Base-by-base conservation (phyloP, 2,888 invertebrate species). In the Cantharis lateralis region DNA sequence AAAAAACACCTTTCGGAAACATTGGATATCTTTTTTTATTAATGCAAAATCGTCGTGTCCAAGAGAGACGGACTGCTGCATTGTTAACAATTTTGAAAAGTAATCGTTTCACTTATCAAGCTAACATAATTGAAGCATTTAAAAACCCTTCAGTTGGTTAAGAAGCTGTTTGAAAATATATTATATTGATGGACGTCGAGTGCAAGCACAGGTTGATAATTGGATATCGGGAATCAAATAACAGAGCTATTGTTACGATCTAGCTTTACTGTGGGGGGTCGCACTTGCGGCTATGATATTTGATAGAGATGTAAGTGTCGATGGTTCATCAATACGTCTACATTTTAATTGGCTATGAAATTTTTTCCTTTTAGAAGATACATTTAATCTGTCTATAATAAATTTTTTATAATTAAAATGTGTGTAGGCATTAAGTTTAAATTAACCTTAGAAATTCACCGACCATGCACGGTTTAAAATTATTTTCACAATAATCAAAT, bases 211-310 rank as follows among this genome's bases (percentile, higher is more conserved):
- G 76, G 78, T 74, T 71, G 75, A 80, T 81, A 80, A 80, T 81
- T 79, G 80, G 79, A 71, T 80, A 77, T 80, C 73, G 75, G 80
- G 77, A 80, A 80, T 80, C 80, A 80, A 80, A 81, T 80, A 81
- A 81, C 78, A 79, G 78, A 76, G 73, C 70, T 69, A 68, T 71
- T 73, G 76, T 72, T 61, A 68, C 48, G 75, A 68, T 77, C 73
- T 74, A 76, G 70, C 71, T 74, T 71, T 71, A 75, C 79, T 81
- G 77, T 81, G 81, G 81, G 81, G 81, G 81, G 80, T 78, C 81
- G 77, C 15, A 74, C 80, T 72, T 18, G 32, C 62, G 75, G 80
- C 81, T 72, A 79, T 70, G 74, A 78, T 74, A 80, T 80, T 73
- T 74, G 80, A 81, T 81, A 81, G 77, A 81, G 80, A 81, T 77